Percentiles rank a stretch among this genome's conserved stretches.
phyloP scores from a whole-genome alignment of 2,888 invertebrate species.

The Limnephilus marmoratus region DNA sequence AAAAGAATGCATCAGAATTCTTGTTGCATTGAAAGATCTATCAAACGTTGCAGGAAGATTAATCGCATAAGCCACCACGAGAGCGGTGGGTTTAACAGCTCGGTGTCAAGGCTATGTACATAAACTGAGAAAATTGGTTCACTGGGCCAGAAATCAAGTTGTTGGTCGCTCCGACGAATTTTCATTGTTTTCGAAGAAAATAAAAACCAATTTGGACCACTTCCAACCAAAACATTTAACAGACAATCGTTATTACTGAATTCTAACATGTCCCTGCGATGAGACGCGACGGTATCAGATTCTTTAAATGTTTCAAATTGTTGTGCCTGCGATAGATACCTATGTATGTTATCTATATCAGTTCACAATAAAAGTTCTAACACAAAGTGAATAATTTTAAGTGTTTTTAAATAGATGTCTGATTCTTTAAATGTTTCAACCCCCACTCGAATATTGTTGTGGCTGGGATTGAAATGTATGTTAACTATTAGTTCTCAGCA shows the following conservation, averaged over 20 bases:
- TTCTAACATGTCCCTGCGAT: background rate
- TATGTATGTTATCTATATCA: background rate
- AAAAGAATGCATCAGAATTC: background rate
- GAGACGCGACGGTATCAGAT: background rate
- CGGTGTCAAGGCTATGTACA: constrained; percentile 36
- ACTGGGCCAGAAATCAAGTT: constrained; percentile 32
- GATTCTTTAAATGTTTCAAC: constrained; percentile 14
- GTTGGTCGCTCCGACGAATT: background rate
- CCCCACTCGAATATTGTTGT: background rate
- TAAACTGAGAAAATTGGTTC: constrained; percentile 30
- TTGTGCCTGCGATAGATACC: background rate
- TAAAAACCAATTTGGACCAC: constrained; percentile 45
- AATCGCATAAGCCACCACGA: background rate
- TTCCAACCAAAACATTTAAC: constrained; percentile 46
- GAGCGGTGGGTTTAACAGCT: constrained; percentile 5
- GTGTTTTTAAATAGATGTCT: background rate
- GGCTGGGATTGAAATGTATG: background rate
- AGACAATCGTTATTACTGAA: constrained; percentile 40
- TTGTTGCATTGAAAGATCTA: background rate
- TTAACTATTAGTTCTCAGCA: background rate
- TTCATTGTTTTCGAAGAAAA: constrained; percentile 41
- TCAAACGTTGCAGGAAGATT: background rate
- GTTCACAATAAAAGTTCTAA: background rate
- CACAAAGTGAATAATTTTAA: background rate
- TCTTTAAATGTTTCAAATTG: constrained; percentile 15